Evolutionary conservation across 1,140 invertebrate genomes (phyloP).

Genomic region (Apis florea): DNA sequence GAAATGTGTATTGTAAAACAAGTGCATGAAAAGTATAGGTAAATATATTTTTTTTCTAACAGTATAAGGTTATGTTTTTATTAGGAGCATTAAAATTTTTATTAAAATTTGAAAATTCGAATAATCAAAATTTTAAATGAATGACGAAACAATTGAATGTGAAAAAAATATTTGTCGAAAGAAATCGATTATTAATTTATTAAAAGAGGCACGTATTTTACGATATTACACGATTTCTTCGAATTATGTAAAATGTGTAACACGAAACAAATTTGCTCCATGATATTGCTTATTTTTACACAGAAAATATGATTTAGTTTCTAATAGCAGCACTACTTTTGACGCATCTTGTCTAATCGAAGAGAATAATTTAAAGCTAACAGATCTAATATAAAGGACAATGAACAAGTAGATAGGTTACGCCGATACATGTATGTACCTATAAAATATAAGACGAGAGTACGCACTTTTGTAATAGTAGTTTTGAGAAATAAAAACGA

Average conservation of each 20-base stretch:
- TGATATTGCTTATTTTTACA: neutral
- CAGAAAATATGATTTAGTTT: neutral
- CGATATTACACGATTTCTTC: neutral
- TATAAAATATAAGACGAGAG: slow-evolving; percentile 64
- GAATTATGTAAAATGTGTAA: too few relatives aligned
- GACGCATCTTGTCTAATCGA: slow-evolving; percentile 48
- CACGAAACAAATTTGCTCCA: neutral
- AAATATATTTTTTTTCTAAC: too few relatives aligned
- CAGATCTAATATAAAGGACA: slow-evolving; percentile 67
- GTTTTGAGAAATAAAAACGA: slow-evolving; percentile 60
- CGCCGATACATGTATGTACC: slow-evolving; percentile 71
- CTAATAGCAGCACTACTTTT: neutral
- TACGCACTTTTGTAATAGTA: slow-evolving; percentile 72
- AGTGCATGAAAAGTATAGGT: too few relatives aligned
- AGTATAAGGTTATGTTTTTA: too few relatives aligned
- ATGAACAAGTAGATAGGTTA: slow-evolving; percentile 71
- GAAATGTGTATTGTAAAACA: neutral
- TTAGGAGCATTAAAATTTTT: too few relatives aligned
- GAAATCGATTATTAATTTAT: neutral
- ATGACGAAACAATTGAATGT: neutral
- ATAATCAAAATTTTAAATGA: neutral
- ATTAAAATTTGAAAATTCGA: neutral
- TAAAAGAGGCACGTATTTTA: neutral
- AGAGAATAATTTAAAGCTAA: slow-evolving; percentile 56
- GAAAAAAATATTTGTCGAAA: neutral